Evolutionary conservation across 2,888 invertebrate genomes (phyloP), one percentile per base, ranked within the genome.

Genomic region (Drosophila fungiperda): DNA sequence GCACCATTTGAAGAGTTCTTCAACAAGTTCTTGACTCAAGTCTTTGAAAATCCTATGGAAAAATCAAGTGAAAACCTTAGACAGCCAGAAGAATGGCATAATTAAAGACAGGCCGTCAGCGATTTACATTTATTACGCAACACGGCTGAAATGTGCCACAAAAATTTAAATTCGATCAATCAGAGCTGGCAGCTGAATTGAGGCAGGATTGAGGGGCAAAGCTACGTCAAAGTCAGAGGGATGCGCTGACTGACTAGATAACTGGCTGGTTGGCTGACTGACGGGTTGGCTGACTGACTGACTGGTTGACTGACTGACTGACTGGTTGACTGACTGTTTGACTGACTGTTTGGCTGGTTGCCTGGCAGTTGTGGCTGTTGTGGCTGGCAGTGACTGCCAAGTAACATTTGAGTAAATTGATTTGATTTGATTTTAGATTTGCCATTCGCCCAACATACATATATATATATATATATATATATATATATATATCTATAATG

Each of bases 361-460:
- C 29, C 29, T 29, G 29, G 29, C 29, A 29, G 29, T 29, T 29
- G 29, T 29, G 23, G 54, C 62, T 36, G 62, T 68, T 68, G 78
- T 38, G 73, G 68, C 79, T 79, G 87, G 55, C 63, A 66, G 48
- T 64, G 78, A 59, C 87, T 82, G 80, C 75, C 83, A 78, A 82
- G 86, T 77, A 83, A 78, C 86, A 78, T 87, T 86, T 88, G 84
- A 77, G 86, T 82, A 86, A 86, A 86, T 86, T 86, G 82, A 86
- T 86, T 86, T 88, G 88, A 86, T 86, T 86, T 86, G 87, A 88
- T 86, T 86, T 86, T 83, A 88, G 86, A 88, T 88, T 86, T 88
- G 82, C 87, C 84, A 82, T 80, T 80, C 89, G 82, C 75, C 78
- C 77, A 73, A 74, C 35, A 73, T 68, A 73, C 72, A 78, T 70